Evolutionary conservation across 2,113 vertebrate species (phyloP).

Genomic region (Stegastes partitus): DNA sequence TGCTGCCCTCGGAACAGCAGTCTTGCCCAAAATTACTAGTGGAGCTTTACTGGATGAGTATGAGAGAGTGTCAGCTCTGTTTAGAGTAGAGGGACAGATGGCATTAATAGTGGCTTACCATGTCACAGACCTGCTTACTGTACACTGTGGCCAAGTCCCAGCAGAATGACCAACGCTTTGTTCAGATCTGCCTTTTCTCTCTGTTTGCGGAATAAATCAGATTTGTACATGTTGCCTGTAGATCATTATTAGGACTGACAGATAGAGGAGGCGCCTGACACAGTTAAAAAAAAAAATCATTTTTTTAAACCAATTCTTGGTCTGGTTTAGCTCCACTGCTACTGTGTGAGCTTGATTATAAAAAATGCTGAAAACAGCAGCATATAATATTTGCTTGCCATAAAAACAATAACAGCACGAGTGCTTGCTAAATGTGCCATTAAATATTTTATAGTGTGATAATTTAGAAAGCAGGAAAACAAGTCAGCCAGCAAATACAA

Average conservation of each 20-base stretch:
- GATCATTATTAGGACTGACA: conserved; percentile 16
- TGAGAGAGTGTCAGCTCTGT: conserved; percentile 61
- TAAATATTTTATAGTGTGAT: conserved; percentile 54
- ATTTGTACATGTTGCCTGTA: neutral
- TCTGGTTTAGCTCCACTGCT: conserved; percentile 54
- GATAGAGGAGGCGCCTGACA: neutral
- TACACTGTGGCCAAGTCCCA: conserved; percentile 25
- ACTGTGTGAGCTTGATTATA: conserved; percentile 60
- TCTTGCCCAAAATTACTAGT: conserved; percentile 56
- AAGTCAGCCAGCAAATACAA: neutral
- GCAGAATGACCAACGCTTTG: conserved; percentile 15
- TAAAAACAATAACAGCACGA: conserved; percentile 46
- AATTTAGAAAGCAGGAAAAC: conserved; percentile 33
- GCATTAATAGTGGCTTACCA: conserved; percentile 63
- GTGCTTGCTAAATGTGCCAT: conserved; percentile 30
- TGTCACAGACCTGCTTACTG: conserved; percentile 44
- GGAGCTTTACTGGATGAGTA: too few relatives aligned
- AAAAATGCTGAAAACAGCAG: conserved; percentile 43
- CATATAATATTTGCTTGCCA: conserved; percentile 27
- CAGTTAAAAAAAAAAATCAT: too few relatives aligned
- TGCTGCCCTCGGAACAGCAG: conserved; percentile 44
- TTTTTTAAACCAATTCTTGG: conserved; percentile 9
- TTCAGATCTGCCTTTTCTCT: conserved; percentile 30
- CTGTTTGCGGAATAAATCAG: conserved; percentile 2
- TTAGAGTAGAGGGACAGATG: conserved; percentile 73